Conservation (phyloP, 1,140 invertebrate genomes). For the Hesperophylax magnus region DNA sequence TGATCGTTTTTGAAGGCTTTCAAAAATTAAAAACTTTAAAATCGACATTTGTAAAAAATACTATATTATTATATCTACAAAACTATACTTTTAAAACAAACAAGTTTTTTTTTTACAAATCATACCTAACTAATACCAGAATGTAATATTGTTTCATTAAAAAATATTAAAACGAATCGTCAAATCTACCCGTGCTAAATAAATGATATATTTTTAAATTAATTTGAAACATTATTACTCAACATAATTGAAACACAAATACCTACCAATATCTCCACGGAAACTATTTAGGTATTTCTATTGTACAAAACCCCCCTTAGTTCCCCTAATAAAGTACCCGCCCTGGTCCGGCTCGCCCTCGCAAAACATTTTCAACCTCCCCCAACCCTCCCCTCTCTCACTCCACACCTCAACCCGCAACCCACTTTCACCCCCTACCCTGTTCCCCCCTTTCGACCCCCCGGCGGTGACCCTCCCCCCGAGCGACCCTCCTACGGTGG, state of each 20-base stretch:
- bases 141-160: too few species aligned
- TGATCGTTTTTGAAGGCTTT: too few species aligned
- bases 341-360: conserved; percentile 40
- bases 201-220: too few species aligned
- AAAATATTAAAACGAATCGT: too few species aligned
- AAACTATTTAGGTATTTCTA: neutral
- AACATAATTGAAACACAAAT: neutral
- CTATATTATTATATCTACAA: too few species aligned
- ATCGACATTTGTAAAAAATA: too few species aligned
- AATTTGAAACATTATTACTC: neutral
- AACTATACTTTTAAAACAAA: too few species aligned
- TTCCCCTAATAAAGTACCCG: conserved; percentile 36
- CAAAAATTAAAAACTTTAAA: too few species aligned
- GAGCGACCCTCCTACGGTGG: conserved; percentile 41
- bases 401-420: neutral
- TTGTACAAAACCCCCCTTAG: neutral
- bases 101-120: too few species aligned
- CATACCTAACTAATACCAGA: too few species aligned
- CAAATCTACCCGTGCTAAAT: too few species aligned
- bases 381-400: neutral
- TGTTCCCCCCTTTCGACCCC: neutral
- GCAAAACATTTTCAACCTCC: conserved; percentile 24
- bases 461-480: conserved; percentile 30
- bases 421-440: too few species aligned
- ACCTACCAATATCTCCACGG: neutral